These are phyloP conservation scores for Ceratotherium simum DNA, from an alignment of 2,113 vertebrate genomes.

Conservation along the genomic window DNA sequence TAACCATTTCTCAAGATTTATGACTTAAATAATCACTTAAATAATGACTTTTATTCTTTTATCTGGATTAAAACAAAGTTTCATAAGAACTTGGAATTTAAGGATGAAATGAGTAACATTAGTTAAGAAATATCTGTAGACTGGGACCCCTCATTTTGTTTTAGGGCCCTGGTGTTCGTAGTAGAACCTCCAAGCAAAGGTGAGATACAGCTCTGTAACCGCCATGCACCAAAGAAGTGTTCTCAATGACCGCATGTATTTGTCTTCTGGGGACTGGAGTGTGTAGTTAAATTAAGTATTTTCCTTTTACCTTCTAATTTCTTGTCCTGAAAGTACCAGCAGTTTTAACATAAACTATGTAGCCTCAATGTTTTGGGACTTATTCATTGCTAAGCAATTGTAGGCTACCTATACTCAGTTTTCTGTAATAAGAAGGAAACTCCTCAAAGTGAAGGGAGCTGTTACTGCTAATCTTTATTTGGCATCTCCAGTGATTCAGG, in stretches of 20 bases:
- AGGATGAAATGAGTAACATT: conserved; percentile 40
- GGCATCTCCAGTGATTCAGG: not conserved
- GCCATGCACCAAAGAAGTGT: not conserved
- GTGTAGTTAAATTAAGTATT: not conserved
- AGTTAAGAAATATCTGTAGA: not conserved
- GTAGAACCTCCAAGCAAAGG: not conserved
- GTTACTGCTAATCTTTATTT: not conserved
- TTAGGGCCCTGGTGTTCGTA: not conserved
- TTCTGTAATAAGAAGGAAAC: not conserved
- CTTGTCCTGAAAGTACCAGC: not conserved
- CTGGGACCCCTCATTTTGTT: not conserved
- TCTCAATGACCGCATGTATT: not conserved
- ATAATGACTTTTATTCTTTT: conserved; percentile 65
- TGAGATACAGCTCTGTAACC: not conserved
- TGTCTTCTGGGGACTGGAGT: not conserved
- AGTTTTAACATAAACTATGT: not conserved
- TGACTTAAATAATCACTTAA: conserved; percentile 78
- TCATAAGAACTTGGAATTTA: conserved; percentile 61
- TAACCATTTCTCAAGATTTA: conserved; percentile 82
- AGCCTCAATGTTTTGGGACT: not conserved
- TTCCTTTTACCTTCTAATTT: conserved; percentile 35
- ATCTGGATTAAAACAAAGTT: conserved; percentile 73
- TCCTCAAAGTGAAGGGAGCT: not conserved
- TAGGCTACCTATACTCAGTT: not conserved
- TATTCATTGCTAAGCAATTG: not conserved